Evolutionary conservation across 2,797 vertebrate genomes (phyloP).

Genomic region (Dallia pectoralis): DNA sequence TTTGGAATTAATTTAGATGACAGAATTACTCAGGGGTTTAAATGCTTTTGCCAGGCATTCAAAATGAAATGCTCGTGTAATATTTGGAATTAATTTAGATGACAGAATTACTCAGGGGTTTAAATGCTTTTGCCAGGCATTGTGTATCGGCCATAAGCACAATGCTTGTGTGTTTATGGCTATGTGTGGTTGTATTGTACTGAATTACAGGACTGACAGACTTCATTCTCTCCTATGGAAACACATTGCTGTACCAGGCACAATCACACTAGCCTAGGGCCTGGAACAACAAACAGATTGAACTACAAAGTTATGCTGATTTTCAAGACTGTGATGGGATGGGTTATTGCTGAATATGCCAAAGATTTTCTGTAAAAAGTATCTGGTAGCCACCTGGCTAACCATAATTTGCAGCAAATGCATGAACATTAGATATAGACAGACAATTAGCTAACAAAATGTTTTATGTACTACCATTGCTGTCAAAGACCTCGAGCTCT

Average conservation of each 20-base stretch:
- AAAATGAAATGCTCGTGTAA: too few relatives aligned
- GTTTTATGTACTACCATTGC: not conserved
- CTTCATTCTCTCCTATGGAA: not conserved
- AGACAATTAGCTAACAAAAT: not conserved
- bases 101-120: too few relatives aligned
- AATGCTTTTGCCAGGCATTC: too few relatives aligned
- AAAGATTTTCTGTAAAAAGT: not conserved
- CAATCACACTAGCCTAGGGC: not conserved
- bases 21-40: too few relatives aligned
- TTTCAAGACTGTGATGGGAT: slow-evolving; percentile 4
- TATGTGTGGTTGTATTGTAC: slow-evolving; percentile 19
- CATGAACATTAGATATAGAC: not conserved
- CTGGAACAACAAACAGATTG: not conserved
- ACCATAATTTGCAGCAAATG: not conserved
- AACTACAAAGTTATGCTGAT: not conserved
- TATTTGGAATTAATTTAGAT: too few relatives aligned
- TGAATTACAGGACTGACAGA: not conserved
- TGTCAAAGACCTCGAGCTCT: not conserved
- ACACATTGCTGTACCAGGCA: slow-evolving; percentile 4
- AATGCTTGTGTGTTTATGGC: slow-evolving; percentile 28
- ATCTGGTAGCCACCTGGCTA: not conserved
- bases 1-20: too few relatives aligned
- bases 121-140: too few relatives aligned
- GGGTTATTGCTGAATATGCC: not conserved
- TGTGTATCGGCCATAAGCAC: slow-evolving; percentile 13